A percentile compares a stretch with the other conserved stretches of the same genome.
phyloP scores from a whole-genome alignment of 2,797 vertebrate species.

The Anomalospiza imberbis region DNA sequence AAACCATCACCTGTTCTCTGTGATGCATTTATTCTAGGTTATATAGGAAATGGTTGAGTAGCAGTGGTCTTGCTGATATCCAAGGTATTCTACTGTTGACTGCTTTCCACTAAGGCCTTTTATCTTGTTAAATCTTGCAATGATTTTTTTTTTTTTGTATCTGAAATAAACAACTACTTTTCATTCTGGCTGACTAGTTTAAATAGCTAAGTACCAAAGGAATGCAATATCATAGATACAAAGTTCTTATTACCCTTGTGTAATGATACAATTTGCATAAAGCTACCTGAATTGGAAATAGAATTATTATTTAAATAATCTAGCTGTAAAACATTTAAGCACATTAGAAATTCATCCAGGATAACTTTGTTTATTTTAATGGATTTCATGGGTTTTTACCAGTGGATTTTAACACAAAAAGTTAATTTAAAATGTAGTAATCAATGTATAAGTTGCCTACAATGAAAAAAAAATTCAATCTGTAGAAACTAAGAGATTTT shows the following conservation, averaged over 20 bases:
- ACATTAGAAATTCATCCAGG: neutral
- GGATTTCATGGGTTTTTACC: neutral
- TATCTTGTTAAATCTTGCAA: neutral
- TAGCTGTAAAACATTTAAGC: neutral
- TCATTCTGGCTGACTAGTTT: neutral
- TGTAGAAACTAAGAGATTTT: neutral
- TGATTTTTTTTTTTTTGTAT: neutral
- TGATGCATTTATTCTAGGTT: neutral
- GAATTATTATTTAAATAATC: constrained; percentile 2
- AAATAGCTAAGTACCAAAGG: neutral
- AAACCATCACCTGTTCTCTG: neutral
- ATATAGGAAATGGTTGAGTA: neutral
- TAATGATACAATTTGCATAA: neutral
- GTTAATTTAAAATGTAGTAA: neutral
- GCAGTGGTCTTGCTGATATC: neutral
- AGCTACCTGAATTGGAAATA: neutral
- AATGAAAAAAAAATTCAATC: neutral
- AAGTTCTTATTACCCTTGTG: neutral
- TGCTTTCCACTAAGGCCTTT: neutral
- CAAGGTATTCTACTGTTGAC: neutral
- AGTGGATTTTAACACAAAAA: neutral
- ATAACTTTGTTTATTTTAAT: neutral
- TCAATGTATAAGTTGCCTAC: neutral
- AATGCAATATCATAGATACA: neutral
- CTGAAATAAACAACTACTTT: neutral